A percentile compares a stretch with the other conserved stretches of the same genome.
These are phyloP conservation scores for Myrmecobius fasciatus DNA, from an alignment of 2,113 vertebrate genomes.

Conservation along the genomic window DNA sequence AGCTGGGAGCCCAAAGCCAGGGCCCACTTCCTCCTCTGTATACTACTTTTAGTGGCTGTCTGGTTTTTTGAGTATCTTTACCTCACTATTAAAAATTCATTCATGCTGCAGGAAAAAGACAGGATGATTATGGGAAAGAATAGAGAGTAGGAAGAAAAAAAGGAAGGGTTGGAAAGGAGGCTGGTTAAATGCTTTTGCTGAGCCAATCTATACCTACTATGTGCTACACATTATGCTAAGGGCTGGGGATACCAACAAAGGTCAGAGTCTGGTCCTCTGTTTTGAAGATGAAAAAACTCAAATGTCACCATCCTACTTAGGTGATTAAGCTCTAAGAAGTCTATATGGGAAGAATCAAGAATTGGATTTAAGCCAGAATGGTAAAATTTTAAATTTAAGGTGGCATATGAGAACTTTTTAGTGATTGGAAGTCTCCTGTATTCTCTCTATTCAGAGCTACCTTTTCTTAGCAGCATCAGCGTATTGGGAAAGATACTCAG, in stretches of 20 bases:
- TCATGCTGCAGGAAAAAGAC: not conserved
- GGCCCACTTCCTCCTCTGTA: not conserved
- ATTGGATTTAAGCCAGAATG: not conserved
- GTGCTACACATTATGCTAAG: not conserved
- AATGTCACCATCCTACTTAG: not conserved
- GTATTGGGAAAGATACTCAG: not conserved
- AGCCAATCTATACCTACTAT: not conserved
- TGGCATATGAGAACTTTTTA: not conserved
- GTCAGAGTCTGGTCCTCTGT: not conserved
- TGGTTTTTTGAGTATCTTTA: not conserved
- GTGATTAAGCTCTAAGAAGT: not conserved
- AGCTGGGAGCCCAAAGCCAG: not conserved
- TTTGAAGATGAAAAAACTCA: not conserved
- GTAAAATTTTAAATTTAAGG: not conserved
- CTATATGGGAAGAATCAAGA: not conserved
- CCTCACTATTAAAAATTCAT: not conserved
- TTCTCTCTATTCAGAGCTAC: not conserved
- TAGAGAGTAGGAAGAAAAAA: not conserved
- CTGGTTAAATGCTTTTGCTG: not conserved
- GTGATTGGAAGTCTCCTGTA: not conserved
- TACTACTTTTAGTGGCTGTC: not conserved
- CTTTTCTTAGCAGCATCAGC: not conserved
- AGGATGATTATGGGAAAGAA: not conserved
- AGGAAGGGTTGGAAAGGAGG: not conserved
- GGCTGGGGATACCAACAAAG: not conserved